Base-by-base conservation (phyloP, 2,797 vertebrate genomes). In the Protonibea diacanthus region DNA sequence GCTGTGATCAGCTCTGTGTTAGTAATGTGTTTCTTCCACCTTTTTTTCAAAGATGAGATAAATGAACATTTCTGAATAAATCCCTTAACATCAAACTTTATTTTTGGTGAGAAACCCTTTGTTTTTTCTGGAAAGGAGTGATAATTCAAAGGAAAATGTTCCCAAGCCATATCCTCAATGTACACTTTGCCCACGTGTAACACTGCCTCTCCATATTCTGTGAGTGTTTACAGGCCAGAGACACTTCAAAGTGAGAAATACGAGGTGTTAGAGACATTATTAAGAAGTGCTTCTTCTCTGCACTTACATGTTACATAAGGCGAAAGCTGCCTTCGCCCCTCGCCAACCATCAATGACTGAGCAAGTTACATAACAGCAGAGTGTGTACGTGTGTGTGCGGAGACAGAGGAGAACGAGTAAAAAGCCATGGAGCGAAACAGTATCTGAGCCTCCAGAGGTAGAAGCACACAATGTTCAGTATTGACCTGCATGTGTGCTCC, bases 401-500 rank as follows among this genome's bases (percentile, higher is more conserved):
- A 74, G 82, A 61, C 29, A 62, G 62, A 15, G 53, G 51, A 20
- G 62, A 72, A 25, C 55, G 21, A 53, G 62, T 11, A 44, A 64
- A 44, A 44, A 51, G 73, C 49, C 20, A 55, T 5, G 5, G 42
- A 81, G 47, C 27, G 74, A 83, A 81, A 79, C 38, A 23, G 33
- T 73, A 60, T 80, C 77, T 83, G 66, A 65, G 71, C 55, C 59
- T 75, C 73, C 4, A 33, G 73, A 65, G 80, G 69, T 78, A 81
- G 80, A 80, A 74, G 89, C 75, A 90, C 88, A 91, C 66, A 78
- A 67, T 89, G 91, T 90, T 88, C 86, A 67, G 82, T 55, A 69
- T 73, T 86, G 88, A 89, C 88, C 84, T 82, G 76, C 80, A 61
- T 78, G 60, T 77, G 75, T 76, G 80, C 85, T 64, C 44, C 78